phyloP scores from a whole-genome alignment of 2,888 invertebrate species.

The Drosophila peninsularis region DNA sequence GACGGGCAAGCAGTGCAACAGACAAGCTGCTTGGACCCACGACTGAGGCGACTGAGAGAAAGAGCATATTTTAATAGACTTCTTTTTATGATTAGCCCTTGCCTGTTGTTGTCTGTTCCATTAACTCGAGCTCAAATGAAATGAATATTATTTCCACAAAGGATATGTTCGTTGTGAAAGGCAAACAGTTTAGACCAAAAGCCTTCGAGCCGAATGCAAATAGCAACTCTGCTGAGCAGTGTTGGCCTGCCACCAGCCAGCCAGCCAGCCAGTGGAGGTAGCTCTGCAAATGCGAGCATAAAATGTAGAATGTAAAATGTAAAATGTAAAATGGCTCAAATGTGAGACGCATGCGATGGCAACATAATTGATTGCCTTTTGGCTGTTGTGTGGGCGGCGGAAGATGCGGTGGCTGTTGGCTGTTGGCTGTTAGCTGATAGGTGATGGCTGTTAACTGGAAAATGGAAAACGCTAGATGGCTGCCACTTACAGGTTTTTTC shows the following conservation, averaged over 20 bases:
- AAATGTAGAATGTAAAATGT: slow-evolving; percentile 12
- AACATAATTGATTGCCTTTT: slow-evolving; percentile 71
- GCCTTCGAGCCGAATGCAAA: slow-evolving; percentile 1
- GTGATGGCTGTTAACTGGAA: slow-evolving; percentile 28
- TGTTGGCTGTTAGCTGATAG: slow-evolving; percentile 12
- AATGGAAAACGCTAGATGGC: slow-evolving; percentile 16
- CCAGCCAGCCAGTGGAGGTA: background rate
- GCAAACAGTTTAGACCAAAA: background rate
- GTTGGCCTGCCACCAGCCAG: background rate
- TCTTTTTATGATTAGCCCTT: background rate
- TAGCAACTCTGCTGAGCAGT: slow-evolving; percentile 4
- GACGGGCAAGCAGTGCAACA: background rate
- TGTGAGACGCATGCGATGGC: slow-evolving; percentile 60
- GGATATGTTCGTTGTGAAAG: background rate
- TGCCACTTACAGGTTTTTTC: slow-evolving; percentile 4
- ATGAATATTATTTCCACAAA: background rate
- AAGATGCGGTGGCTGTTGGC: slow-evolving; percentile 24
- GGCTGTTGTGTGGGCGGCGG: slow-evolving; percentile 17
- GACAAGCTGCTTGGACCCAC: background rate
- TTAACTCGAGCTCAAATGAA: background rate
- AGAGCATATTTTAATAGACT: too few relatives aligned
- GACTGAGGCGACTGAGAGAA: too few relatives aligned
- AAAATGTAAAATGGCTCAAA: slow-evolving; percentile 57
- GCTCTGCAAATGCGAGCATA: slow-evolving; percentile 22
- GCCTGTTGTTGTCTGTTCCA: slow-evolving; percentile 1